A percentile compares a stretch with the other conserved stretches of the same genome.
These are phyloP conservation scores for Polydrusus cervinus DNA, from an alignment of 2,888 invertebrate species.

Conservation along the genomic window DNA sequence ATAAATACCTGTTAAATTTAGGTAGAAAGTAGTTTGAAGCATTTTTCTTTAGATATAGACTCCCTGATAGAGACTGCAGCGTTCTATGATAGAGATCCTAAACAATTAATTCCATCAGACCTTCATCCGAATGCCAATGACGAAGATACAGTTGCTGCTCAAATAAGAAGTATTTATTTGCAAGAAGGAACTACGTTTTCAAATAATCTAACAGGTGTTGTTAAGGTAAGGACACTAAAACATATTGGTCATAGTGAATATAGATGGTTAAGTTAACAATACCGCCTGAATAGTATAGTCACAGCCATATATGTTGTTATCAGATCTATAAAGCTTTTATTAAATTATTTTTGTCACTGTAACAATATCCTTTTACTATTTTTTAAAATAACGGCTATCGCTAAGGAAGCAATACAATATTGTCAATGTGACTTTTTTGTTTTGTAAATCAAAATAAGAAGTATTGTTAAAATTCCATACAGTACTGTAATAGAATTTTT, in stretches of 20 bases:
- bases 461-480: too few relatives aligned
- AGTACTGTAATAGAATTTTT: too few relatives aligned
- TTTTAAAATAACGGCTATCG: too few relatives aligned
- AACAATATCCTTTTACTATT: too few relatives aligned
- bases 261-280: too few relatives aligned
- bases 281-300: too few relatives aligned
- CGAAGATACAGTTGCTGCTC: not conserved
- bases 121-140: slow-evolving; percentile 11
- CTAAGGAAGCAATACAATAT: too few relatives aligned
- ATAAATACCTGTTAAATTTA: not conserved
- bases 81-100: not conserved
- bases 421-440: too few relatives aligned
- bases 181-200: slow-evolving; percentile 3
- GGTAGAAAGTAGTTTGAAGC: not conserved
- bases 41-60: not conserved
- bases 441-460: too few relatives aligned
- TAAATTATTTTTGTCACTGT: too few relatives aligned
- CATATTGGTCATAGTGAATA: not conserved
- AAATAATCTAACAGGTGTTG: not conserved
- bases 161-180: slow-evolving; percentile 19
- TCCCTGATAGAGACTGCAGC: not conserved
- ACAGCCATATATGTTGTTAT: too few relatives aligned
- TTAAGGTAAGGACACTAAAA: not conserved
- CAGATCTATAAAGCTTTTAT: too few relatives aligned
- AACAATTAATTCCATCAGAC: not conserved